Conservation (phyloP, 1,140 invertebrate genomes). For the Drosophila kikkawai region DNA sequence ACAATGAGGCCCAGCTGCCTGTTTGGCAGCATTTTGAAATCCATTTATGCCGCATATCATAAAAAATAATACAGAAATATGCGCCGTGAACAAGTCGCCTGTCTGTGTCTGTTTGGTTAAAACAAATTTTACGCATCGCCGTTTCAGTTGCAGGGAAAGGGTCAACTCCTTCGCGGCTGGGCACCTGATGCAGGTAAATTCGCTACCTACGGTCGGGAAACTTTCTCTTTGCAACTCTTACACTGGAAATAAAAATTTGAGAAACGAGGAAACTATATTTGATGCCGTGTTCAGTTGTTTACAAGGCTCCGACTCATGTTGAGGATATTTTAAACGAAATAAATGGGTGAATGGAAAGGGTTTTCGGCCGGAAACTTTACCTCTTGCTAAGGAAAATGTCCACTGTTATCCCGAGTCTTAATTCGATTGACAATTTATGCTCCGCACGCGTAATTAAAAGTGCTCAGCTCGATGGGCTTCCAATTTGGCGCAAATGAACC, state of each 20-base stretch:
- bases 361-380: background rate
- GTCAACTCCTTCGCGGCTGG: conserved; percentile 70
- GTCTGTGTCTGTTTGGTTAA: conserved; percentile 59
- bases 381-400: background rate
- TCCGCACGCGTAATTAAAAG: conserved; percentile 68
- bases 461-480: conserved; percentile 53
- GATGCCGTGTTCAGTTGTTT: background rate
- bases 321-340: no score
- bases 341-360: no score
- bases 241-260: background rate
- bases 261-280: background rate
- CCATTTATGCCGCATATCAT: conserved; percentile 81
- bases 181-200: conserved; percentile 66
- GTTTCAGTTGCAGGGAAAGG: conserved; percentile 27
- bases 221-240: conserved; percentile 15
- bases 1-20: conserved; percentile 73
- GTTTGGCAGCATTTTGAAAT: conserved; percentile 77
- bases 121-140: conserved; percentile 69
- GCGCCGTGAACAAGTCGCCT: conserved; percentile 58
- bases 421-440: conserved; percentile 53
- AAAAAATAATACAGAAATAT: conserved; percentile 65
- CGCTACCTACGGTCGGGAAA: conserved; percentile 25
- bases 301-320: background rate
- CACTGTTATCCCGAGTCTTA: background rate
- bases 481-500: conserved; percentile 65